Conservation (phyloP, 2,113 vertebrate species). For the Alaudala cheleensis region DNA sequence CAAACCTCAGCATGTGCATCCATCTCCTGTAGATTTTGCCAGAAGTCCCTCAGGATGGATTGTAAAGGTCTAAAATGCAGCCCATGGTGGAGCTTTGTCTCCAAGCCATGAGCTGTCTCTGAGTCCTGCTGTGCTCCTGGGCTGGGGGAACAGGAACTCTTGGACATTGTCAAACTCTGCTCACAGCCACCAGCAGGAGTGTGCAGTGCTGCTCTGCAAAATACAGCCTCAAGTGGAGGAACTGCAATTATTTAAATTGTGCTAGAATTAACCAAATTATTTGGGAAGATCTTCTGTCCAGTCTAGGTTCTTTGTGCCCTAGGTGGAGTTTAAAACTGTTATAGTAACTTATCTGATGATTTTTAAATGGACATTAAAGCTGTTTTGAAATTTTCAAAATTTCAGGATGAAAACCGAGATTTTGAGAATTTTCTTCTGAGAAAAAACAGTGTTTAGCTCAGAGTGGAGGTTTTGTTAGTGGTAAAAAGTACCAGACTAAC, state of each 20-base stretch:
- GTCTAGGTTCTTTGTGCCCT: not conserved
- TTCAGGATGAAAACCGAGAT: not conserved
- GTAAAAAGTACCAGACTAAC: not conserved
- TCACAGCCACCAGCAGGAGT: not conserved
- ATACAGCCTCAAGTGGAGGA: not conserved
- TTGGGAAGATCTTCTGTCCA: not conserved
- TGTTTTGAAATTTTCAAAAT: not conserved
- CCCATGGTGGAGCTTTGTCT: not conserved
- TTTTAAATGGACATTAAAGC: not conserved
- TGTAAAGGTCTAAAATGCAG: not conserved
- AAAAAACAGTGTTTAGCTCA: not conserved
- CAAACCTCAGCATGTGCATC: not conserved
- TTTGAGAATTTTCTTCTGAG: not conserved
- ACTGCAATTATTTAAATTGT: not conserved
- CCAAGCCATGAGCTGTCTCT: not conserved
- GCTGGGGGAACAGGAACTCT: not conserved
- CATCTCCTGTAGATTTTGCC: not conserved
- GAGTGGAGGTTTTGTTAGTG: not conserved
- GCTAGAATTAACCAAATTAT: not conserved
- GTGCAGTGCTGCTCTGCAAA: not conserved
- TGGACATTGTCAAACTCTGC: not conserved
- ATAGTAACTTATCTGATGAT: not conserved
- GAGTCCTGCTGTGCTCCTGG: not conserved
- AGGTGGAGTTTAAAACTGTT: not conserved
- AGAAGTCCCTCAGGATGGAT: accelerated